Conservation (phyloP, 2,888 invertebrate genomes). For the Netelia virgata region DNA sequence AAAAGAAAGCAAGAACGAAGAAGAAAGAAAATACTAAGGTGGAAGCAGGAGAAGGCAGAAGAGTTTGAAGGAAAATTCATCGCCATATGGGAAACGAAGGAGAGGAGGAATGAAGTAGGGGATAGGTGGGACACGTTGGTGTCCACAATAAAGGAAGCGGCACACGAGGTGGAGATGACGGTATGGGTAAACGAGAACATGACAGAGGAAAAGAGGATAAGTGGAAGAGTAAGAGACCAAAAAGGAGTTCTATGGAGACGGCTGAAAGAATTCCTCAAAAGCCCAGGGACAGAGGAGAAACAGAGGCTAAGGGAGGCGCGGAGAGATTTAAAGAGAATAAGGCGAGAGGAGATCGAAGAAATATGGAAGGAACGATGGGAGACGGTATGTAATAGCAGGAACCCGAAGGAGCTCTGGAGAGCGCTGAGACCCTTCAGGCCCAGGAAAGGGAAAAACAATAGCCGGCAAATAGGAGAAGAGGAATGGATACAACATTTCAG, state of each 20-base stretch:
- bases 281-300: neutral
- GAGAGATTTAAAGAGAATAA: neutral
- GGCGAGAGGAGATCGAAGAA: neutral
- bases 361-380: neutral
- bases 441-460: neutral
- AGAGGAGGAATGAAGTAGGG: neutral
- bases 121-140: slow-evolving; percentile 1
- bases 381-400: neutral
- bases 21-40: neutral
- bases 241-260: neutral
- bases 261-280: neutral
- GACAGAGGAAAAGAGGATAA: neutral
- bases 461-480: neutral
- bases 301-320: neutral
- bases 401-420: neutral
- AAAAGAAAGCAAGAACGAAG: neutral
- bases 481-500: slow-evolving; percentile 8
- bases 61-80: neutral
- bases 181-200: neutral
- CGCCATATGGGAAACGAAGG: neutral
- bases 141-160: neutral
- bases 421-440: slow-evolving; percentile 6
- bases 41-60: neutral
- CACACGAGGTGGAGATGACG: neutral
- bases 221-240: neutral